Percentiles rank a stretch among this genome's conserved stretches.
These are phyloP conservation scores for Augochlora pura DNA, from an alignment of 1,140 invertebrate genomes.

Conservation along the genomic window DNA sequence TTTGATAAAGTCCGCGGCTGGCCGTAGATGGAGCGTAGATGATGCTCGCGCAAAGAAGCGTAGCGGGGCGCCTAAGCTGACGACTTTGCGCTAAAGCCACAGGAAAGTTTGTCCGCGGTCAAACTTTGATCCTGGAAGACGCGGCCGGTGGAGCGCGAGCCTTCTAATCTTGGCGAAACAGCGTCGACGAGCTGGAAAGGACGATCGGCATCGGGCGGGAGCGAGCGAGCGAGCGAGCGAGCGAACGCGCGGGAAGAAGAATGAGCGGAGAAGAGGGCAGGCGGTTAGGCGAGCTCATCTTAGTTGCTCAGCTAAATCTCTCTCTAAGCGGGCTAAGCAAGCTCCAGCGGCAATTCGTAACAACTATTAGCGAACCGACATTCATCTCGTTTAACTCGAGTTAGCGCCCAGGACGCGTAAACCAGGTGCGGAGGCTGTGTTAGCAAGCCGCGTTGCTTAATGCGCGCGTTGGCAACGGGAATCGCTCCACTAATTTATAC, in stretches of 20 bases:
- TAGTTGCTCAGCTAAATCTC: slow-evolving; percentile 65
- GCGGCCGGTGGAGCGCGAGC: slow-evolving; percentile 25
- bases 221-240: not conserved
- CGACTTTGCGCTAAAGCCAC: not conserved
- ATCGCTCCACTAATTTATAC: slow-evolving; percentile 68
- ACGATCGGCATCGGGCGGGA: no score
- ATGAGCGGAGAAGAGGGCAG: not conserved
- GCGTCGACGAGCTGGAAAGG: not conserved
- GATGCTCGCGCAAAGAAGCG: not conserved
- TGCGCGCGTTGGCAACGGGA: slow-evolving; percentile 59
- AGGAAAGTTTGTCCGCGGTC: slow-evolving; percentile 36
- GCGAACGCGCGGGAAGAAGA: not conserved
- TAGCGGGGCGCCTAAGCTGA: slow-evolving; percentile 21
- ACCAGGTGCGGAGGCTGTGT: slow-evolving; percentile 60
- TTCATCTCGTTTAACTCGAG: slow-evolving; percentile 76
- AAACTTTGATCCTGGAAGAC: slow-evolving; percentile 53
- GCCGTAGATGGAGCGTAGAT: no score
- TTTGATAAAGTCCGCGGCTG: no score
- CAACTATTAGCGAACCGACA: slow-evolving; percentile 76
- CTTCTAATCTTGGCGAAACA: slow-evolving; percentile 59
- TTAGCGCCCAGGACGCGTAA: slow-evolving; percentile 69
- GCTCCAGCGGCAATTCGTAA: slow-evolving; percentile 70
- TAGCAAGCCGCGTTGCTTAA: slow-evolving; percentile 63
- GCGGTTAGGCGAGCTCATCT: slow-evolving; percentile 58
- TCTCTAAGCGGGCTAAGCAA: slow-evolving; percentile 58